A percentile compares a stretch with the other conserved stretches of the same genome.
Conservation (phyloP, 2,888 invertebrate species). For the Polymixis flavicincta region DNA sequence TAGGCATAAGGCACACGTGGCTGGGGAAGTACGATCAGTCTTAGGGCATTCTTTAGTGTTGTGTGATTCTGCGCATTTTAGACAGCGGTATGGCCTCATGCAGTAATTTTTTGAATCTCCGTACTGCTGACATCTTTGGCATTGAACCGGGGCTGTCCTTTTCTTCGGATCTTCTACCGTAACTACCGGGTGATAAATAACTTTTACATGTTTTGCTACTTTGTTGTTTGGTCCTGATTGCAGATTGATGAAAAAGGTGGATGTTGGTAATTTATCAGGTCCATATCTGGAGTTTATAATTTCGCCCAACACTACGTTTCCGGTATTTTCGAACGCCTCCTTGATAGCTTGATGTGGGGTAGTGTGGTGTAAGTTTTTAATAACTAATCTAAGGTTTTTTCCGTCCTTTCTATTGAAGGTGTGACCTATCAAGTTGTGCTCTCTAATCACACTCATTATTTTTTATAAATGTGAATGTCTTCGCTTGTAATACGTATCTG, state of each 20-base stretch:
- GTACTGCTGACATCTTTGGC: neutral
- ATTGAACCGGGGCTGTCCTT: neutral
- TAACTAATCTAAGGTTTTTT: neutral
- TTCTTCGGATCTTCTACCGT: neutral
- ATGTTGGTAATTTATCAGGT: neutral
- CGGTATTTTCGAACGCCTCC: neutral
- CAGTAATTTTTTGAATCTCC: too few relatives aligned
- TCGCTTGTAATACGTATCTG: neutral
- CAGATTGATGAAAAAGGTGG: neutral
- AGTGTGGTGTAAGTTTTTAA: neutral
- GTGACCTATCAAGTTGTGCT: neutral
- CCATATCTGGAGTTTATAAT: conserved; percentile 3
- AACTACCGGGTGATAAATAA: neutral
- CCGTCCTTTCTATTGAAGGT: neutral
- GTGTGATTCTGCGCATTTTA: neutral
- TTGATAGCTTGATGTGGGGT: conserved; percentile 9
- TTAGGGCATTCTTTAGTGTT: neutral
- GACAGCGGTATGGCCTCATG: too few relatives aligned
- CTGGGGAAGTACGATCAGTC: neutral
- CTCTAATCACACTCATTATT: neutral
- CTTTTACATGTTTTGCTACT: neutral
- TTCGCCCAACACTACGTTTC: neutral
- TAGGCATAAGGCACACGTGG: neutral
- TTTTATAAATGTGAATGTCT: neutral
- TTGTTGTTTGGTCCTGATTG: conserved; percentile 1